Evolutionary conservation across 2,113 vertebrate genomes (phyloP), one percentile per base, ranked within the genome.

Genomic region (Ornithorhynchus anatinus): DNA sequence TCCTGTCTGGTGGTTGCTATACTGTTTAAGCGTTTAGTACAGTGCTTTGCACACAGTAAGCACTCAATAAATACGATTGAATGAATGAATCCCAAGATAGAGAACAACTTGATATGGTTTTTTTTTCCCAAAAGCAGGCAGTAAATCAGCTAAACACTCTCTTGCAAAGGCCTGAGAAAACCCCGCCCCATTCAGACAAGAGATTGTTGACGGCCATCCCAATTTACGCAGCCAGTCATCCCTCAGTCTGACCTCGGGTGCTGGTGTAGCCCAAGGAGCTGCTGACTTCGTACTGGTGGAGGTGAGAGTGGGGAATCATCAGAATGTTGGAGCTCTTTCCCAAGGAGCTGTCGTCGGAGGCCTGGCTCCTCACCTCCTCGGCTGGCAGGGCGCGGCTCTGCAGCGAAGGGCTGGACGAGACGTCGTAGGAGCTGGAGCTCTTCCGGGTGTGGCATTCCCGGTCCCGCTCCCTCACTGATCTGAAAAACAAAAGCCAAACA

Each of bases 231-330:
- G 19, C 7, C 8, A 13, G 9, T n/a, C 17, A 1, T 5, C 48
- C 23, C 58, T 54, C 16, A 16, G 47, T 43, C 84, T 89, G 85
- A 99, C 98, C 97, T 96, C 95, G 92, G 48, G 95, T 96, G 90
- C 96, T 97, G 81, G 96, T 96, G 83, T 99, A 99, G 52, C 98
- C 97, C 81, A 99, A 84, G 11, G 97, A 99, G 85, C 97, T 99
- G 94, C 98, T 99, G 94, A 99, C 96, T 93, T 99, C 98, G 35
- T 97, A 98, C 75, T 96, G 96, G 75, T 93, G 92, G 7, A 93
- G 84, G 47, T 95, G 94, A 10, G 94, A 84, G 4, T 97, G 93
- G 0, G 98, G 97, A 67, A 98, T 99, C 61, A 97, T 94, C 40
- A 99, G 88, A 87, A 99, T 95, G 86, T 96, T 97, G 86, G 97